Evolutionary conservation across 2,113 vertebrate genomes (phyloP).

Genomic region (Indicator maculatus): DNA sequence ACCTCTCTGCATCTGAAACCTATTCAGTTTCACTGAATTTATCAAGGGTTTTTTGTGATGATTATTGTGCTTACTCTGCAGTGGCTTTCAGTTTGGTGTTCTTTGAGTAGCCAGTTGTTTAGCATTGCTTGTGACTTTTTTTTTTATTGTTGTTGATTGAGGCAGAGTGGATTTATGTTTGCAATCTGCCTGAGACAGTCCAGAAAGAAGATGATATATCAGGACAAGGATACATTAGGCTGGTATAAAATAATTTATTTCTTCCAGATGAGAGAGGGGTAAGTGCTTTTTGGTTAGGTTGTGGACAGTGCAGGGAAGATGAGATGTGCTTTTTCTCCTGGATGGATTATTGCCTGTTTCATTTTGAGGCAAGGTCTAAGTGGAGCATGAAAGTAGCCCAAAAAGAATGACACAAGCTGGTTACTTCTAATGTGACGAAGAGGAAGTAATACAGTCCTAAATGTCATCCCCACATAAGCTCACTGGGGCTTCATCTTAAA

Average conservation of each 20-base stretch:
- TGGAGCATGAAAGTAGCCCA: background rate
- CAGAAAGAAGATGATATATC: background rate
- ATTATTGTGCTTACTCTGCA: background rate
- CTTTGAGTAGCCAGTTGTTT: background rate
- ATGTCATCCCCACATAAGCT: background rate
- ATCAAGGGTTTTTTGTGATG: background rate
- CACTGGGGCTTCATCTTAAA: background rate
- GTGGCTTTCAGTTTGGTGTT: background rate
- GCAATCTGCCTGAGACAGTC: background rate
- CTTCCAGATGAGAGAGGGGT: background rate
- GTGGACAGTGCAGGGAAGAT: background rate
- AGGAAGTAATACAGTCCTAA: background rate
- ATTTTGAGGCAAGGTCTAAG: background rate
- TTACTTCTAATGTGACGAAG: background rate
- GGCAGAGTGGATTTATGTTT: background rate
- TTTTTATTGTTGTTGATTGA: background rate
- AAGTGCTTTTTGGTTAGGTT: background rate
- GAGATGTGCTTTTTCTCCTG: background rate
- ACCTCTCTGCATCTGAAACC: background rate
- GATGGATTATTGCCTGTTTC: background rate
- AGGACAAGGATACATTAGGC: background rate
- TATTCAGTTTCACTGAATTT: background rate
- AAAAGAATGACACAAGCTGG: background rate
- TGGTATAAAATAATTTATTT: background rate
- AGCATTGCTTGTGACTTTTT: background rate